phyloP scores from a whole-genome alignment of 2,888 invertebrate species.

The Arenicola marina region DNA sequence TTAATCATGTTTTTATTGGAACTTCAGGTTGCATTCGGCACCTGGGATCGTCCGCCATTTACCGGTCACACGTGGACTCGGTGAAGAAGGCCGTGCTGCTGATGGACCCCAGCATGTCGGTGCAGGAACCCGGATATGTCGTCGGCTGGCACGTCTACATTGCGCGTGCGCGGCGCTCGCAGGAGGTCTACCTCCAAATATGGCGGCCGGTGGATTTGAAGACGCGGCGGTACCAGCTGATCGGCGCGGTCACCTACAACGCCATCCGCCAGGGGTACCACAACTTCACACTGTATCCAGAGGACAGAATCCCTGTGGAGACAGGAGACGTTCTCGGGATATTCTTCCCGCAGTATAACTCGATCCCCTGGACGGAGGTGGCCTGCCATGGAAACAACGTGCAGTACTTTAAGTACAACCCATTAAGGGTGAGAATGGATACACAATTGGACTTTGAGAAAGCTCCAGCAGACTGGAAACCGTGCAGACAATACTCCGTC shows the following conservation, averaged over 20 bases:
- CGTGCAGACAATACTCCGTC: conserved; percentile 1
- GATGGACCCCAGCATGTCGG: conserved; percentile 9
- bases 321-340: conserved; percentile 7
- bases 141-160: conserved; percentile 19
- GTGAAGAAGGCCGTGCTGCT: conserved; percentile 15
- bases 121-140: not conserved
- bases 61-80: conserved; percentile 10
- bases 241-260: conserved; percentile 9
- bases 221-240: conserved; percentile 1
- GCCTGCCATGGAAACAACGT: conserved; percentile 3
- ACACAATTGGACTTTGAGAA: not conserved
- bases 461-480: not conserved
- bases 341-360: conserved; percentile 15
- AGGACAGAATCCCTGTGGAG: conserved; percentile 11
- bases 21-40: conserved; percentile 5
- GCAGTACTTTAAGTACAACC: conserved; percentile 3
- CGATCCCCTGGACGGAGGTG: conserved; percentile 12
- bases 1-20: too few relatives aligned
- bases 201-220: not conserved
- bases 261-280: conserved; percentile 11
- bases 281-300: conserved; percentile 15
- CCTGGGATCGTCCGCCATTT: conserved; percentile 7
- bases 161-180: conserved; percentile 6
- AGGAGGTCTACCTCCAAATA: conserved; percentile 15
- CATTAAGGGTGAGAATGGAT: not conserved